Base-by-base conservation (phyloP, 2,113 vertebrate genomes). In the Anser brachyrhynchus region DNA sequence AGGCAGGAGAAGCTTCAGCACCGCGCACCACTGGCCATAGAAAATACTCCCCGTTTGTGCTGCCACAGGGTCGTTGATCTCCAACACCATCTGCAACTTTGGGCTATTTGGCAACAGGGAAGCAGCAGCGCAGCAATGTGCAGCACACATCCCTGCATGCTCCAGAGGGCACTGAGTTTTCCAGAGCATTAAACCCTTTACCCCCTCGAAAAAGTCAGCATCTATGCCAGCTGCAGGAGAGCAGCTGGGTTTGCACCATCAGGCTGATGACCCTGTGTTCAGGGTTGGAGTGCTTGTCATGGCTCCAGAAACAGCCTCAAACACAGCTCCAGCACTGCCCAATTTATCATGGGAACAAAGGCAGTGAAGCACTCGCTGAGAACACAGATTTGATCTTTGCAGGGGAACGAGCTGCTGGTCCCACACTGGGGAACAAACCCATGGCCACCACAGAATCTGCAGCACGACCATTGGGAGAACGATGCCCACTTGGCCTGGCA, bases 181-280 rank as follows among this genome's bases (percentile, higher is more conserved):
- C 90, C 94, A 51, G 90, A 80, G 90, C 95, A 93, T 93, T 93
- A 94, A 92, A 83, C 67, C 17, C 85, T 66, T 4, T 70, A 20
- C 21, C 65, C 49, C 35, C 64, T 86, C 11, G 2, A 52, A 51
- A 52, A 52, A 52, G 23, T 52, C 51, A 52, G 51, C 51, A 26
- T 25, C 51, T 23, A 13, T 13, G 12, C 51, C 51, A 25, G 51
- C 51, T 52, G 51, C 51, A 26, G 51, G 51, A 52, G 23, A 25
- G 51, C 51, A 26, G 23, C 51, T 25, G 51, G 51, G 11, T 39
- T 54, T 9, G 51, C 17, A 13, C 23, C 19, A 54, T 49, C 49
- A 25, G 18, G 25, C 37, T 13, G 35, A 37, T 19, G 49, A 49
- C 37, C 49, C 49, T 35, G 26, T 14, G 28, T 26, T 13, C n/a